phyloP scores from a whole-genome alignment of 2,113 vertebrate genomes.

The Crocuta crocuta region DNA sequence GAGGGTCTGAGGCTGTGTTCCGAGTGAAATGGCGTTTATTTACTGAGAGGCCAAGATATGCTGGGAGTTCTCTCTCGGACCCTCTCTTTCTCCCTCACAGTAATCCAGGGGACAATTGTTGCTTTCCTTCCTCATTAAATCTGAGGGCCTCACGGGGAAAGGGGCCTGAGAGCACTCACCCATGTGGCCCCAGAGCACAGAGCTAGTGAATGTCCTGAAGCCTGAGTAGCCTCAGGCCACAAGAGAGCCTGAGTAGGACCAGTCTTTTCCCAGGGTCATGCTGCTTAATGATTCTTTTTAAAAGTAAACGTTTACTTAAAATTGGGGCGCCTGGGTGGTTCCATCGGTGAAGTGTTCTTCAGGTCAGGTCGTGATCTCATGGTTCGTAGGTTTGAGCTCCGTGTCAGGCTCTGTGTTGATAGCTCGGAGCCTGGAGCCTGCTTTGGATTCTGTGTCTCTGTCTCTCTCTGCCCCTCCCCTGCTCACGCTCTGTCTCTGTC shows the following conservation, averaged over 20 bases:
- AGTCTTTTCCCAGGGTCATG: not conserved
- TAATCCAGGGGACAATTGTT: no score
- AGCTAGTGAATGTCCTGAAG: not conserved
- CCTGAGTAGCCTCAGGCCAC: accelerated
- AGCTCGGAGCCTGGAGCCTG: no score
- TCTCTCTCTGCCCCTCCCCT: no score
- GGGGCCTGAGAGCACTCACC: no score
- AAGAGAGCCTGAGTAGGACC: no score
- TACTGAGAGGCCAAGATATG: not conserved
- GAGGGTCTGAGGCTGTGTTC: not conserved
- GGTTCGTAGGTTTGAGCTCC: no score
- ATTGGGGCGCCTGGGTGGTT: not conserved
- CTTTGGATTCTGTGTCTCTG: no score
- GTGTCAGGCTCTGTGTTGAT: no score
- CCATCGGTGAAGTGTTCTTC: no score
- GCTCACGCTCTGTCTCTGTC: no score
- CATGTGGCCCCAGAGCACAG: not conserved
- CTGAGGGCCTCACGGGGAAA: not conserved
- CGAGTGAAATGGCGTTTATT: not conserved
- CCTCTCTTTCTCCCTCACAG: not conserved
- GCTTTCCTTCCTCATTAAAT: not conserved
- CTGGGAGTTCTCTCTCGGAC: not conserved
- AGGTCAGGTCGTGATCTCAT: no score
- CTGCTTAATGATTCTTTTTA: not conserved
- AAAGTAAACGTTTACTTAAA: not conserved